phyloP scores from a whole-genome alignment of 64 coral and sea anemone species.

The Acropora yongei region DNA sequence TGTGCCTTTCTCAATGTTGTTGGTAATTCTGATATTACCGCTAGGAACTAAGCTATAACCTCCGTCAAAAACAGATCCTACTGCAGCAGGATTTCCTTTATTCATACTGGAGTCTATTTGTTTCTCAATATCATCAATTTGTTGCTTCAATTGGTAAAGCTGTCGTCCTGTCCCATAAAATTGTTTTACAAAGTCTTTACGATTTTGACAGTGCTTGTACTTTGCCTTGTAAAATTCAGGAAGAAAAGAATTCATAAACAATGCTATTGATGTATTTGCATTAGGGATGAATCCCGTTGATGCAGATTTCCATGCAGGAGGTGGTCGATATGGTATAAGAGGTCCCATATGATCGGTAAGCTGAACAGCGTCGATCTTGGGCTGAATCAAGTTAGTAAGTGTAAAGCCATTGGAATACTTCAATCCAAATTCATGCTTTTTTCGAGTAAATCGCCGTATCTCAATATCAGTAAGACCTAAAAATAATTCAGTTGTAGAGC shows the following conservation, averaged over 20 bases:
- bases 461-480: slow-evolving; percentile 28
- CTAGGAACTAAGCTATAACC: slow-evolving; percentile 59
- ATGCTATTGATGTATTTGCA: slow-evolving; percentile 19
- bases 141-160: slow-evolving; percentile 20
- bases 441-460: slow-evolving; percentile 33
- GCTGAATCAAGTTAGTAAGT: slow-evolving; percentile 25
- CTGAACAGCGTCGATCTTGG: slow-evolving; percentile 1
- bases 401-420: slow-evolving; percentile 10
- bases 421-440: slow-evolving; percentile 20
- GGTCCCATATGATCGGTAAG: slow-evolving; percentile 9
- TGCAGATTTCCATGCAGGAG: slow-evolving; percentile 47
- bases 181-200: too few relatives aligned
- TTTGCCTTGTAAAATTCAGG: slow-evolving; percentile 54
- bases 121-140: slow-evolving; percentile 62
- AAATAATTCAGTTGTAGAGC: slow-evolving; percentile 14
- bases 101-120: slow-evolving; percentile 60
- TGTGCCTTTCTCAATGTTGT: not conserved
- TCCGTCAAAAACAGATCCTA: slow-evolving; percentile 67
- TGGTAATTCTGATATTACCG: not conserved
- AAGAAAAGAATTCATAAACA: slow-evolving; percentile 61
- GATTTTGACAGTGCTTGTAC: too few relatives aligned
- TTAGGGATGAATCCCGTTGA: too few relatives aligned
- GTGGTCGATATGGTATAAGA: slow-evolving; percentile 38
- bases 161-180: slow-evolving; percentile 44
- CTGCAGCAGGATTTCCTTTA: slow-evolving; percentile 61